A percentile compares a stretch with the other conserved stretches of the same genome.
These are phyloP conservation scores for Sebastes schlegelii DNA, from an alignment of 2,113 vertebrate genomes.

Conservation along the genomic window DNA sequence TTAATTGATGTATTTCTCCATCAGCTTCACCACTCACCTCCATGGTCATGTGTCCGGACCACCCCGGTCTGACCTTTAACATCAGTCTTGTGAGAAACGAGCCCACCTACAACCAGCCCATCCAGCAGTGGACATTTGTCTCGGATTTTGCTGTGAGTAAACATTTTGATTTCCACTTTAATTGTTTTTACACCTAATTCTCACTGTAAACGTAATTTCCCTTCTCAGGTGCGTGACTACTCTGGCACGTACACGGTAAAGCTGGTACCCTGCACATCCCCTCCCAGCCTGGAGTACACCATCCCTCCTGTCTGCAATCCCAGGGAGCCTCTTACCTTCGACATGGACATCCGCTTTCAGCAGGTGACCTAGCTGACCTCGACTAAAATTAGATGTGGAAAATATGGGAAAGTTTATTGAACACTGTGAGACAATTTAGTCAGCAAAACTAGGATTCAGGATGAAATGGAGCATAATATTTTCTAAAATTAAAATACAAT, in stretches of 20 bases:
- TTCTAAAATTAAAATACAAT: background rate
- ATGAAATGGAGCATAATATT: background rate
- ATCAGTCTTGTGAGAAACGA: constrained; percentile 90
- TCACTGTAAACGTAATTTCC: background rate
- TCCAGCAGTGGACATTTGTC: constrained; percentile 94
- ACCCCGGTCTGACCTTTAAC: constrained; percentile 92
- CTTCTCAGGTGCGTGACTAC: constrained; percentile 92
- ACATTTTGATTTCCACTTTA: background rate
- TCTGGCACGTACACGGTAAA: constrained; percentile 92
- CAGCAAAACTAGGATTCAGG: background rate
- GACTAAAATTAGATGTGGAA: background rate
- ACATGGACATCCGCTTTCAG: constrained; percentile 96
- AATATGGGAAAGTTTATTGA: background rate
- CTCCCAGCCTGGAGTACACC: constrained; percentile 86
- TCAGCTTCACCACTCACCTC: constrained; percentile 88
- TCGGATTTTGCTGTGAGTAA: constrained; percentile 93
- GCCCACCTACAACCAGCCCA: constrained; percentile 91
- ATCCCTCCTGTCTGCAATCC: constrained; percentile 92
- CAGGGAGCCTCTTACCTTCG: constrained; percentile 90
- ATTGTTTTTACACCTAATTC: background rate
- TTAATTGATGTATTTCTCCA: constrained; percentile 11
- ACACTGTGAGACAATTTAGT: background rate
- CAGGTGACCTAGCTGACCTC: constrained; percentile 84
- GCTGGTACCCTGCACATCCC: constrained; percentile 89
- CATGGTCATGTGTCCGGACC: constrained; percentile 89